Percentiles rank a stretch among this genome's conserved stretches.
Evolutionary conservation across 2,797 vertebrate species (phyloP).

Genomic region (Salmo trutta): DNA sequence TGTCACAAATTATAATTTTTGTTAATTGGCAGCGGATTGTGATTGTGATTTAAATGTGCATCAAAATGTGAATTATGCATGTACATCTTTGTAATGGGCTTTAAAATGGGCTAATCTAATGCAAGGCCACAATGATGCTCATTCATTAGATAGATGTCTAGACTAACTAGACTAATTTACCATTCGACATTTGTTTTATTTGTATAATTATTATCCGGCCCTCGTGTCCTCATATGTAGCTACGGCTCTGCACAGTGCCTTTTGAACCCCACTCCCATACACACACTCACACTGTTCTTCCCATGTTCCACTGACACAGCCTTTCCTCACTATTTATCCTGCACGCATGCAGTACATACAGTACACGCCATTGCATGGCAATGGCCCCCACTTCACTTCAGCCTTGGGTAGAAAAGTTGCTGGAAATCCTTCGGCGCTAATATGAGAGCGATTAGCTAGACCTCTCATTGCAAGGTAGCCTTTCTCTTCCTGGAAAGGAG

Average conservation of each 20-base stretch:
- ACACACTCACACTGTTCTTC: no score
- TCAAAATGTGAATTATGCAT: constrained; percentile 70
- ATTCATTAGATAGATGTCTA: constrained; percentile 31
- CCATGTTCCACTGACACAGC: no score
- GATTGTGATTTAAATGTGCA: constrained; percentile 40
- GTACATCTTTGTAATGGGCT: constrained; percentile 70
- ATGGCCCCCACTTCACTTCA: constrained; percentile 43
- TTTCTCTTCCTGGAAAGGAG: no score
- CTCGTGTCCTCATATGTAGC: constrained; percentile 5
- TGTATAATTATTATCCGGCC: no score
- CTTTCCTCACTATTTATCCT: no score
- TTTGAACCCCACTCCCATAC: no score
- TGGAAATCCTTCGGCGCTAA: not conserved
- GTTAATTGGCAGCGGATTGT: constrained; percentile 24
- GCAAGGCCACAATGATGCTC: constrained; percentile 67
- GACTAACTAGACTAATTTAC: no score
- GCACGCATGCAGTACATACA: no score
- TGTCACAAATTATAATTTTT: constrained; percentile 27
- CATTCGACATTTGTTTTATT: no score
- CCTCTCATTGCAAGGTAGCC: no score
- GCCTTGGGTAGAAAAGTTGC: constrained; percentile 54
- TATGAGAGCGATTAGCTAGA: no score
- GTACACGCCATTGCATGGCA: constrained; percentile 14
- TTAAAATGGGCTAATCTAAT: constrained; percentile 72
- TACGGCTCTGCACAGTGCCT: no score